Conservation (phyloP, 2,797 vertebrate genomes). For the Aulostomus chinensis region DNA sequence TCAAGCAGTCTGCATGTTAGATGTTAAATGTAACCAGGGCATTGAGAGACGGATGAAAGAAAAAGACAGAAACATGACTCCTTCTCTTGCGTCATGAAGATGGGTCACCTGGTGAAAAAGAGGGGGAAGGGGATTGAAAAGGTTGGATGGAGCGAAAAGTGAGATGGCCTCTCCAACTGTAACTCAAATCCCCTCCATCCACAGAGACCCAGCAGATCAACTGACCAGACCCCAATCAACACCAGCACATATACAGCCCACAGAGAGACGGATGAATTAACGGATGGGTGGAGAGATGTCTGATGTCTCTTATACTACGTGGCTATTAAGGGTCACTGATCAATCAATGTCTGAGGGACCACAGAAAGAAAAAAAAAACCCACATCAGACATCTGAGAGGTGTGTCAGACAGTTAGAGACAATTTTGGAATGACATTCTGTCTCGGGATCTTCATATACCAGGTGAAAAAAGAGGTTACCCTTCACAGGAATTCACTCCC, state of each 20-base stretch:
- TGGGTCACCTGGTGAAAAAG: slow-evolving; percentile 75
- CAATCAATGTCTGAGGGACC: slow-evolving; percentile 12
- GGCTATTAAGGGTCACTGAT: slow-evolving; percentile 8
- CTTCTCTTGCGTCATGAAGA: slow-evolving; percentile 67
- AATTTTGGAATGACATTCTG: neutral
- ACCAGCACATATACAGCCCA: slow-evolving; percentile 51
- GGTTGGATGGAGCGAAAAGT: slow-evolving; percentile 76
- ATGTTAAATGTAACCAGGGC: too few relatives aligned
- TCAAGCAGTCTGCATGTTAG: neutral
- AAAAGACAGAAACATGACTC: slow-evolving; percentile 69
- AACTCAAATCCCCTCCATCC: slow-evolving; percentile 75
- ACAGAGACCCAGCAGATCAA: slow-evolving; percentile 68
- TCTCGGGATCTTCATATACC: neutral
- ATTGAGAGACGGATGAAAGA: slow-evolving; percentile 19
- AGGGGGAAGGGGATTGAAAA: slow-evolving; percentile 69
- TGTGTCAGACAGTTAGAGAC: neutral
- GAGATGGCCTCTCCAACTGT: slow-evolving; percentile 78
- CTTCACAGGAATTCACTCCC: too few relatives aligned
- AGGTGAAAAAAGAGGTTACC: too few relatives aligned
- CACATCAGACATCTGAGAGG: slow-evolving; percentile 1
- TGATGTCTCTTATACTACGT: slow-evolving; percentile 13
- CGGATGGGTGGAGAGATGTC: slow-evolving; percentile 3
- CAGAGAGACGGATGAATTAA: slow-evolving; percentile 43
- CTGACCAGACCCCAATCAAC: slow-evolving; percentile 79
- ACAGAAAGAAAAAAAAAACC: neutral